Conservation (phyloP, 2,797 vertebrate genomes). For the Hybognathus amarus region DNA sequence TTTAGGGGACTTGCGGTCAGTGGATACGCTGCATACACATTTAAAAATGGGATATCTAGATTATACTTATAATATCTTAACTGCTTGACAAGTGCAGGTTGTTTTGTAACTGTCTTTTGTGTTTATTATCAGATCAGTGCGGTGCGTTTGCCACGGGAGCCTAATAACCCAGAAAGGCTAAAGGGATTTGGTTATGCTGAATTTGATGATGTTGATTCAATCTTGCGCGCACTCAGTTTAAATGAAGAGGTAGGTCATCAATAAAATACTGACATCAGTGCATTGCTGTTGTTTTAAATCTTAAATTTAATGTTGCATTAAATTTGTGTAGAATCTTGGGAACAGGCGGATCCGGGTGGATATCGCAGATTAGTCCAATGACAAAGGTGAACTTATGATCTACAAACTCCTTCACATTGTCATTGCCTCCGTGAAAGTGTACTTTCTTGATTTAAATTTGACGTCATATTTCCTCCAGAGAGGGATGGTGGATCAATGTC, state of each 20-base stretch:
- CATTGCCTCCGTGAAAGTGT: neutral
- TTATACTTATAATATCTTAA: neutral
- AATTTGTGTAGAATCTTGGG: slow-evolving; percentile 84
- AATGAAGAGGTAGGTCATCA: slow-evolving; percentile 90
- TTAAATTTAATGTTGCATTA: neutral
- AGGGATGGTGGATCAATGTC: slow-evolving; percentile 88
- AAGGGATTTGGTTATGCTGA: slow-evolving; percentile 98
- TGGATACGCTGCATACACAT: slow-evolving; percentile 46
- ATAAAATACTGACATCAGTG: neutral
- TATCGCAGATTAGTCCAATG: slow-evolving; percentile 95
- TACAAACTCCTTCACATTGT: neutral
- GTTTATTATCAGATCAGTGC: slow-evolving; percentile 85
- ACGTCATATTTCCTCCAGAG: slow-evolving; percentile 70
- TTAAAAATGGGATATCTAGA: neutral
- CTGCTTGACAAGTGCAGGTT: neutral
- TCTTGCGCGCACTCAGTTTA: slow-evolving; percentile 90
- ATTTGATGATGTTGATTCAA: slow-evolving; percentile 93
- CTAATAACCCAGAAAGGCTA: slow-evolving; percentile 92
- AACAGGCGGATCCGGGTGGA: slow-evolving; percentile 97
- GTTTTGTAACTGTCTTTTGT: neutral
- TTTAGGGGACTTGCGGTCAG: slow-evolving; percentile 94
- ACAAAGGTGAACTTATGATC: slow-evolving; percentile 85
- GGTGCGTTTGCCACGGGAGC: slow-evolving; percentile 93
- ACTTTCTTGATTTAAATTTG: neutral
- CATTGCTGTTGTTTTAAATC: neutral